A percentile compares a stretch with the other conserved stretches of the same genome.
Conservation (phyloP, 1,140 invertebrate genomes). For the Myzus persicae region DNA sequence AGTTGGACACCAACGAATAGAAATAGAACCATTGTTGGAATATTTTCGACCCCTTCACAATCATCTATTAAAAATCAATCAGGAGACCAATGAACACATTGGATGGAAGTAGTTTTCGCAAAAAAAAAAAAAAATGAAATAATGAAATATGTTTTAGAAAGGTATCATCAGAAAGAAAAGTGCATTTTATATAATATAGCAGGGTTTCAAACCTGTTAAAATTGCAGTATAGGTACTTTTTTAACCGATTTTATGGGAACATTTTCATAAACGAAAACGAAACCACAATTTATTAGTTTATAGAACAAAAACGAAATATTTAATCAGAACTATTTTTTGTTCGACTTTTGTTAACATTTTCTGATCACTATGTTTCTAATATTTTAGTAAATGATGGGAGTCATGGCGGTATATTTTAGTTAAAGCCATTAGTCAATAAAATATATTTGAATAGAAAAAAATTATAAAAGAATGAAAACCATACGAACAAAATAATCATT, state of each 20-base stretch:
- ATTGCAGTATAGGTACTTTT: not conserved
- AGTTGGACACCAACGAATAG: constrained; percentile 16
- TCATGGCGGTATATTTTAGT: not conserved
- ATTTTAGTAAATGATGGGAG: not conserved
- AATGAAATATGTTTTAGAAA: not conserved
- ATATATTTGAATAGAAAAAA: not conserved
- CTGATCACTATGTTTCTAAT: not conserved
- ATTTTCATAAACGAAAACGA: not conserved
- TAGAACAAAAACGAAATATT: not conserved
- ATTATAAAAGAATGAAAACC: not conserved
- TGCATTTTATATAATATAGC: not conserved
- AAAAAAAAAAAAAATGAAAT: not conserved
- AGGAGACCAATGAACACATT: constrained; percentile 10
- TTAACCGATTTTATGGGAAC: not conserved
- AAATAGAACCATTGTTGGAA: constrained; percentile 28
- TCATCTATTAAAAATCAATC: not conserved
- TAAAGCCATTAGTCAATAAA: not conserved
- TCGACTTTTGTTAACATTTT: not conserved
- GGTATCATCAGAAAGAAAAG: not conserved
- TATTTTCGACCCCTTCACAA: constrained; percentile 32
- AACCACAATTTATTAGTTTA: not conserved
- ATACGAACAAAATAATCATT: not conserved
- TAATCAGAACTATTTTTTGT: not conserved
- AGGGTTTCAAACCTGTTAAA: not conserved
- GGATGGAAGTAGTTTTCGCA: constrained; percentile 12